Evolutionary conservation across 1,140 invertebrate genomes (phyloP).

Genomic region (Macrosteles quadrilineatus): DNA sequence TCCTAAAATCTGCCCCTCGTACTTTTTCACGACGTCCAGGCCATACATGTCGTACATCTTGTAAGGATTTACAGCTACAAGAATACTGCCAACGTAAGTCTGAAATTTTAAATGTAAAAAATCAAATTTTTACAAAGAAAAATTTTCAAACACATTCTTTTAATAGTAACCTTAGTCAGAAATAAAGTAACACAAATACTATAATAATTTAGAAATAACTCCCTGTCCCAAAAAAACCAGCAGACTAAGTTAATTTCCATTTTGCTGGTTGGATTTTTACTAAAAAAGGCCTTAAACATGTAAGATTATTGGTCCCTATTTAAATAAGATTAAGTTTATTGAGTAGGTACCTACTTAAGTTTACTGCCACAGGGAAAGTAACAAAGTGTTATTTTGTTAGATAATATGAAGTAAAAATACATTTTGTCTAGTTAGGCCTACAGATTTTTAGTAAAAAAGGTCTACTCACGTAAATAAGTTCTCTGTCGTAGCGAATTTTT

Average conservation of each 20-base stretch:
- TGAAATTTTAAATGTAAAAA: constrained; percentile 48
- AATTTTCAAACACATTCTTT: too few species aligned
- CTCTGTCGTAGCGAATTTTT: constrained; percentile 87
- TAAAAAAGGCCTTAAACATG: too few species aligned
- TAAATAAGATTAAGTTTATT: too few species aligned
- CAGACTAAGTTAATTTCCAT: not conserved
- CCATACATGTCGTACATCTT: constrained; percentile 97
- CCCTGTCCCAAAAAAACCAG: not conserved
- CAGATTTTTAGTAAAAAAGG: too few species aligned
- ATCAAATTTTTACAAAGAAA: too few species aligned
- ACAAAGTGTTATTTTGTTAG: too few species aligned
- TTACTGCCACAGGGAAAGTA: too few species aligned
- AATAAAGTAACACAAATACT: not conserved
- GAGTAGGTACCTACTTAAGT: too few species aligned
- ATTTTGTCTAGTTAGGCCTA: too few species aligned
- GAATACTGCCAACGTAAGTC: constrained; percentile 94
- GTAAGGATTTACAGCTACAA: constrained; percentile 96
- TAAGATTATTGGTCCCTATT: too few species aligned
- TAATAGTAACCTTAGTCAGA: constrained; percentile 3
- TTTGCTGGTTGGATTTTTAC: too few species aligned
- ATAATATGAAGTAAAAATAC: too few species aligned
- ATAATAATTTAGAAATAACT: not conserved
- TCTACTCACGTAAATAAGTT: constrained; percentile 77
- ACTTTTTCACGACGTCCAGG: constrained; percentile 91
- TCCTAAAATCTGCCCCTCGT: constrained; percentile 86